Evolutionary conservation across 1,140 invertebrate species (phyloP).

Genomic region (Drosophila nasuta): DNA sequence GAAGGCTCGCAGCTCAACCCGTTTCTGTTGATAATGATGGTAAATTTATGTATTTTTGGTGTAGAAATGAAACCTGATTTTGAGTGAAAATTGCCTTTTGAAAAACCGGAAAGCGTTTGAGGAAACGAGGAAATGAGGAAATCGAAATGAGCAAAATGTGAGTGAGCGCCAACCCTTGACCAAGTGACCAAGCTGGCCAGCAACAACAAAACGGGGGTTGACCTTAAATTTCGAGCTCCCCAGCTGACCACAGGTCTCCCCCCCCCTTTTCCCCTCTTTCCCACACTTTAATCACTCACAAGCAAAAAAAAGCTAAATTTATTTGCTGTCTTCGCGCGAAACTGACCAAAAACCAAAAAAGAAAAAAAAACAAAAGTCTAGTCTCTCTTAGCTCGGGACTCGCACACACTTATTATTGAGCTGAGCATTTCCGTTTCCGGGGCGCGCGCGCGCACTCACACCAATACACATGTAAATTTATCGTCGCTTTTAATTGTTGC

Average conservation of each 20-base stretch:
- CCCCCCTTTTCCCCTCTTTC: no score
- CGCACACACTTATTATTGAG: not conserved
- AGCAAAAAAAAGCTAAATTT: not conserved
- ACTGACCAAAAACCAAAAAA: no score
- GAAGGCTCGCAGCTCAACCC: constrained; percentile 12
- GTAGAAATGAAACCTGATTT: constrained; percentile 84
- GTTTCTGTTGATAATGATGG: constrained; percentile 73
- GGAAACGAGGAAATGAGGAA: constrained; percentile 1
- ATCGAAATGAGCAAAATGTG: not conserved
- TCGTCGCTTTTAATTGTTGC: constrained; percentile 76
- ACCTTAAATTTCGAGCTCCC: constrained; percentile 18
- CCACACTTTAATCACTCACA: constrained; percentile 33
- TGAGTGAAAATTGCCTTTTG: constrained; percentile 57
- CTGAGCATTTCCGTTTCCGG: constrained; percentile 51
- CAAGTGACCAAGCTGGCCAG: constrained; percentile 36
- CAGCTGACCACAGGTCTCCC: not conserved
- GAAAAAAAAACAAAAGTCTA: no score
- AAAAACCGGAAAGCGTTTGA: not conserved
- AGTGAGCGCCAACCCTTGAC: constrained; percentile 47
- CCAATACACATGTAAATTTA: constrained; percentile 9
- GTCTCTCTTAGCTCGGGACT: no score
- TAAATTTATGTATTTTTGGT: constrained; percentile 84
- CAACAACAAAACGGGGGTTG: constrained; percentile 29
- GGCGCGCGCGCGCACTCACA: constrained; percentile 40
- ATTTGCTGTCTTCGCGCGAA: constrained; percentile 1